Base-by-base conservation (phyloP, 1,140 invertebrate genomes). In the Bradysia coprophila region DNA sequence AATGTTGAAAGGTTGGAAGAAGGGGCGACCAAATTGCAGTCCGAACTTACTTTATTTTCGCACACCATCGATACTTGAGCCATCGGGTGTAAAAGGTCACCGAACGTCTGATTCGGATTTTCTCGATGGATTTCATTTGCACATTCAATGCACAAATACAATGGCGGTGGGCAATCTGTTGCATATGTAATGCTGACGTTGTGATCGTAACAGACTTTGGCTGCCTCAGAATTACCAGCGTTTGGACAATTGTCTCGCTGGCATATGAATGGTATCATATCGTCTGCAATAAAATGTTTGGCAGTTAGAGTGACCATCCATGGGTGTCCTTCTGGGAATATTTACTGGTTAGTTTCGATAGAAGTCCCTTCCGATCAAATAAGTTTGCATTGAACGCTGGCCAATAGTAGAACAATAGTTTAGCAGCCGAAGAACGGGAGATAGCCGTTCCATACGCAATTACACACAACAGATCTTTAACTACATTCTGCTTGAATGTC, bases 351-450 rank as follows among this genome's bases (percentile, higher is more conserved):
- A 92, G 81, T 66, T 90, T 92, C 47, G 88, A 81, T 40, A 92
- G 76, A 24, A 92, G 71, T 1, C 83, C 80, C 54, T 86, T 82
- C 36, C 90, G 71, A 57, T 97, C 93, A 52, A 91, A 85, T 2
- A 93, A 71, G 54, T 85, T 85, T 16, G 91, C 83, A 67, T 96
- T 94, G 49, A 97, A 84, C 2, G 92, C 82, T n/a, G 95, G 95
- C 93, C 95, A 98, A 60, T 98, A 98, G 64, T 96, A 92, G 63
- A 98, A 98, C 15, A 99, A 70, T 20, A 98, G 68, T 66, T 97
- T 95, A 33, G 90, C 89, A 15, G 95, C 94, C 2, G 91, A 88
- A 38, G 86, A 75, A 44, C 91, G 66, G 0, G 93, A 86, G 38
- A 81, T 77, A 42, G 86, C 78, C 2, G 94, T 94, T 11, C 95